These are phyloP conservation scores for Grapholita molesta DNA, from an alignment of 1,140 invertebrate genomes.

Conservation along the genomic window DNA sequence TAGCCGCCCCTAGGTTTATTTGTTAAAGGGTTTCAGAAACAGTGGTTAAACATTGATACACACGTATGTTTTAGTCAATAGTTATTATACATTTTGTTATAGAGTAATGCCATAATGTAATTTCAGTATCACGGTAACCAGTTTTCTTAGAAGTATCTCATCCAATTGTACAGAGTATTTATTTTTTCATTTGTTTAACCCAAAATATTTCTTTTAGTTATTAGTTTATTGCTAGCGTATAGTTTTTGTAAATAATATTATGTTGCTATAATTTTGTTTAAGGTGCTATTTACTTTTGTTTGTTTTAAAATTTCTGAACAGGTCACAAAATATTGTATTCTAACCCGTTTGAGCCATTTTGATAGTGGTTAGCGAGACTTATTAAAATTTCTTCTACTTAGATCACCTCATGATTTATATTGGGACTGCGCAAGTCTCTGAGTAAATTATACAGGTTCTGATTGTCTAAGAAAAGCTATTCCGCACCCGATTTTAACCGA, in stretches of 20 bases:
- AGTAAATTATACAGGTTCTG: constrained; percentile 79
- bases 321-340: constrained; percentile 51
- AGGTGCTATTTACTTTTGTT: constrained; percentile 60
- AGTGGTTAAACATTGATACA: constrained; percentile 7
- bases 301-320: constrained; percentile 40
- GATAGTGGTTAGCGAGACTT: constrained; percentile 65
- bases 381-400: constrained; percentile 72
- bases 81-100: constrained; percentile 31
- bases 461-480: constrained; percentile 72
- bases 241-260: constrained; percentile 69
- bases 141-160: constrained; percentile 45
- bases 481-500: constrained; percentile 18
- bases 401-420: constrained; percentile 79
- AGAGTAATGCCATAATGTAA: constrained; percentile 65
- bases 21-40: constrained; percentile 3
- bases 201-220: constrained; percentile 48
- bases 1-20: constrained; percentile 8
- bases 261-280: constrained; percentile 65
- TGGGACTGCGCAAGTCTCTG: constrained; percentile 50
- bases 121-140: constrained; percentile 50
- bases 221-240: constrained; percentile 68
- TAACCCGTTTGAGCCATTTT: constrained; percentile 56
- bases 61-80: constrained; percentile 14
- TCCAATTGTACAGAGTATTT: constrained; percentile 70
- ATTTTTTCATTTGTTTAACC: constrained; percentile 68